phyloP scores from a whole-genome alignment of 1,140 invertebrate genomes.

The Lethocerus indicus region DNA sequence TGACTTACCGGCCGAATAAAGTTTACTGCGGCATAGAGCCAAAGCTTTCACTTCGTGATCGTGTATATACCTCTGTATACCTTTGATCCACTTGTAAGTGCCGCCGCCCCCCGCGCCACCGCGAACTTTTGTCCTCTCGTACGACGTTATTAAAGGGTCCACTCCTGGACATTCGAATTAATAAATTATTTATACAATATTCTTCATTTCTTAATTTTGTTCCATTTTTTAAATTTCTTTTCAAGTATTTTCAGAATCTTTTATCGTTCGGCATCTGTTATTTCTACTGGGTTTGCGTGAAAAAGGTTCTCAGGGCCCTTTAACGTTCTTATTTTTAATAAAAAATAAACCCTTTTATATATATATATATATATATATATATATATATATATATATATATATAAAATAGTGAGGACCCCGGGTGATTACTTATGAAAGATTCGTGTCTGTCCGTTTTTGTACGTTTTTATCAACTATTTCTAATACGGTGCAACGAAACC shows the following conservation, averaged over 20 bases:
- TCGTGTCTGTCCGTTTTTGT: too few relatives aligned
- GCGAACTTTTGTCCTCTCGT: constrained; percentile 36
- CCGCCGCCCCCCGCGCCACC: constrained; percentile 18
- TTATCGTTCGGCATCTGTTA: neutral
- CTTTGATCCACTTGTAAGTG: constrained; percentile 72
- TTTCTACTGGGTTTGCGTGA: neutral
- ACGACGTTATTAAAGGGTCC: constrained; percentile 58
- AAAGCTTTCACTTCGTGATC: constrained; percentile 68
- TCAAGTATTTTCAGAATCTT: neutral
- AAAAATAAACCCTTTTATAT: too few relatives aligned
- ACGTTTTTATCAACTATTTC: too few relatives aligned
- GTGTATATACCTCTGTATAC: constrained; percentile 57
- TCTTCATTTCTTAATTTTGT: neutral
- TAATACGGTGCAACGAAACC: too few relatives aligned
- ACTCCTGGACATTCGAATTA: constrained; percentile 32
- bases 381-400: too few relatives aligned
- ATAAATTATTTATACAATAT: neutral
- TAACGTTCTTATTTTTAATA: neutral
- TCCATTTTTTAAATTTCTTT: neutral
- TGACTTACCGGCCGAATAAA: constrained; percentile 51
- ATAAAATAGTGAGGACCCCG: too few relatives aligned
- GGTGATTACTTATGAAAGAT: too few relatives aligned
- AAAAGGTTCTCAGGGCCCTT: neutral
- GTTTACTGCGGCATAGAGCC: constrained; percentile 36
- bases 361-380: too few relatives aligned